Conservation (phyloP, 2,113 vertebrate genomes). For the Eleginops maclovinus region DNA sequence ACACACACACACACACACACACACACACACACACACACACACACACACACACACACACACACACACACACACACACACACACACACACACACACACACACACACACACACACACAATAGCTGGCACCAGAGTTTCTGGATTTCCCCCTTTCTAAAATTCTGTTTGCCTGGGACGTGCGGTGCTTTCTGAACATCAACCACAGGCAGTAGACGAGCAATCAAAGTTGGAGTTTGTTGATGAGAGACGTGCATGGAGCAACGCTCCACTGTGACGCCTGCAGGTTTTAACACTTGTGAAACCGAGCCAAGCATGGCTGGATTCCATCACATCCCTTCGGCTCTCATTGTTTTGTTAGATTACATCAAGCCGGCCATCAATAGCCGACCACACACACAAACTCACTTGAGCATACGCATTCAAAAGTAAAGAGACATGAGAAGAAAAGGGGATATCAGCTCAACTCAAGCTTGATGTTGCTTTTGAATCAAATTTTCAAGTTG, state of each 20-base stretch:
- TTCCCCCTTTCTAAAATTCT: conserved; percentile 62
- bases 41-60: conserved; percentile 32
- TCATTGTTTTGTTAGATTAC: conserved; percentile 47
- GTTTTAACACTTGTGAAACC: conserved; percentile 57
- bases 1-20: conserved; percentile 27
- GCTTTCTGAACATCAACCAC: conserved; percentile 58
- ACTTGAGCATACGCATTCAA: neutral
- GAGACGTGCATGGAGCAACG: conserved; percentile 48
- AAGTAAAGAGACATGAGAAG: conserved; percentile 16
- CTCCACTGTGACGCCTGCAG: conserved; percentile 63
- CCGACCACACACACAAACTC: conserved; percentile 22
- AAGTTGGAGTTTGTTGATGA: conserved; percentile 59
- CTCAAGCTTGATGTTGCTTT: neutral
- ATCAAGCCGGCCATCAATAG: conserved; percentile 4
- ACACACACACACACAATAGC: conserved; percentile 42
- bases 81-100: conserved; percentile 46
- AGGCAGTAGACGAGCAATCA: conserved; percentile 60
- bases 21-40: conserved; percentile 30
- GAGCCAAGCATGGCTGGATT: conserved; percentile 40
- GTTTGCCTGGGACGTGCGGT: conserved; percentile 53
- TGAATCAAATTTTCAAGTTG: too few relatives aligned
- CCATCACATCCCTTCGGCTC: conserved; percentile 36
- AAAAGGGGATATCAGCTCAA: neutral
- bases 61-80: conserved; percentile 47
- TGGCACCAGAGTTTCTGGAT: conserved; percentile 58